Evolutionary conservation across 35 echinoderm and acorn worm genomes (phyloP).

Genomic region (Patiria miniata): DNA sequence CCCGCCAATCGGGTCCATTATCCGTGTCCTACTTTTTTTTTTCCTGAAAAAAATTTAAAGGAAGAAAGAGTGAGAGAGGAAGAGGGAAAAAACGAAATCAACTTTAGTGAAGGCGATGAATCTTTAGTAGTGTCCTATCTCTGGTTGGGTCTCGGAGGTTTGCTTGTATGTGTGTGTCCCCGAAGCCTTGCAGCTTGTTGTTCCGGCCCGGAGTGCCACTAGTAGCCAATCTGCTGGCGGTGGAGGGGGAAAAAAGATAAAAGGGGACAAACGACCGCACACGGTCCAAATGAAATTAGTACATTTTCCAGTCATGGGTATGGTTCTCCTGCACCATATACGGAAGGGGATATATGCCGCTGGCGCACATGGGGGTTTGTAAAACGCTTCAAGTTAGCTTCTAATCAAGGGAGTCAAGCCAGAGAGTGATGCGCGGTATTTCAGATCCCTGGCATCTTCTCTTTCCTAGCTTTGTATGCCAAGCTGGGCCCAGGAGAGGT

Average conservation of each 20-base stretch:
- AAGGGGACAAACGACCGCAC: constrained; percentile 13
- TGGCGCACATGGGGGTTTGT: background rate
- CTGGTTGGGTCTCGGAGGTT: background rate
- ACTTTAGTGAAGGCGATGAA: background rate
- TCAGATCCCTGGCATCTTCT: background rate
- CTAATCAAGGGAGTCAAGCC: background rate
- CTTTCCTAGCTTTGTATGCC: background rate
- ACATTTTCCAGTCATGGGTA: background rate
- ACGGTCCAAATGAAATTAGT: constrained; percentile 17
- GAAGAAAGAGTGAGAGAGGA: no score
- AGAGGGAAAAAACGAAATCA: background rate
- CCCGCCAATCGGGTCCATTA: background rate
- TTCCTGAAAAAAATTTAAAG: no score
- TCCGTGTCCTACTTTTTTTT: background rate
- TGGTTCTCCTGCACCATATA: background rate
- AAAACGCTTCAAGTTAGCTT: constrained; percentile 31
- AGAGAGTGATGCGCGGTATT: background rate
- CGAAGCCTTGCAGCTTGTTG: constrained; percentile 17
- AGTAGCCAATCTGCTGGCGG: background rate
- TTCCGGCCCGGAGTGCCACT: background rate
- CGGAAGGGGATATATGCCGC: background rate
- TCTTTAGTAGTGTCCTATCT: background rate
- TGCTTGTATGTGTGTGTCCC: background rate
- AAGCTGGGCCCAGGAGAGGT: background rate
- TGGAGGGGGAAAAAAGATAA: background rate